Percentiles rank a stretch among this genome's conserved stretches.
Conservation (phyloP, 92 coral and sea anemone genomes). For the Phenganax subtilis region DNA sequence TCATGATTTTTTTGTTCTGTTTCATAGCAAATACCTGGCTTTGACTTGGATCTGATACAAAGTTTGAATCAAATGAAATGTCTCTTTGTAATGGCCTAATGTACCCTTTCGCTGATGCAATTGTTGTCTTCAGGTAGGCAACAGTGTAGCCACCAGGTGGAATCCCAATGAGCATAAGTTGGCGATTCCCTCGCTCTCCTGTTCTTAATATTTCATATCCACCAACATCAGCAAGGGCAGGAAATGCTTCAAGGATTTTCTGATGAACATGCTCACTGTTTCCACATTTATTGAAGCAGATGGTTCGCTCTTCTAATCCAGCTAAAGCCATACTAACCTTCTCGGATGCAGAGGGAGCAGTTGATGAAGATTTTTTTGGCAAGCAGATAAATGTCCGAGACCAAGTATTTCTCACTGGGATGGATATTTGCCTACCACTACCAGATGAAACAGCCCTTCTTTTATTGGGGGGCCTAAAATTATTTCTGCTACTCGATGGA, state of each 20-base stretch:
- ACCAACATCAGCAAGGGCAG: constrained; percentile 36
- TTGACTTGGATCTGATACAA: constrained; percentile 37
- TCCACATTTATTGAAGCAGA: constrained; percentile 36
- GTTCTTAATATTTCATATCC: constrained; percentile 40
- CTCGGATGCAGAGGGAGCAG: constrained; percentile 30
- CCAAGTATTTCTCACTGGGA: not conserved
- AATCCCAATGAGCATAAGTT: constrained; percentile 22
- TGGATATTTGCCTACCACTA: not conserved
- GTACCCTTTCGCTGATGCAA: constrained; percentile 46
- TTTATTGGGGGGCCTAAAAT: not conserved
- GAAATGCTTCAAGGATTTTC: constrained; percentile 42
- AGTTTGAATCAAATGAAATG: constrained; percentile 16
- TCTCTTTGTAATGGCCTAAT: constrained; percentile 45
- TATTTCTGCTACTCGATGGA: not conserved
- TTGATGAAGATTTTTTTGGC: constrained; percentile 26
- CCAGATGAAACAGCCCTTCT: not conserved
- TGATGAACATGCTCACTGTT: constrained; percentile 37
- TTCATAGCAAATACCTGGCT: constrained; percentile 29
- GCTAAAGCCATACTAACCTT: constrained; percentile 35
- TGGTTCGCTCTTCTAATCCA: constrained; percentile 36
- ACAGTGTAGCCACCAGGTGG: constrained; percentile 51
- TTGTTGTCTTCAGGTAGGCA: constrained; percentile 41
- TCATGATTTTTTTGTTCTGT: too few species aligned
- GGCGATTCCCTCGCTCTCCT: constrained; percentile 38
- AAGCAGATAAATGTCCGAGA: constrained; percentile 22